phyloP scores from a whole-genome alignment of 23 tunicate species.

The Halocynthia roretzi region DNA sequence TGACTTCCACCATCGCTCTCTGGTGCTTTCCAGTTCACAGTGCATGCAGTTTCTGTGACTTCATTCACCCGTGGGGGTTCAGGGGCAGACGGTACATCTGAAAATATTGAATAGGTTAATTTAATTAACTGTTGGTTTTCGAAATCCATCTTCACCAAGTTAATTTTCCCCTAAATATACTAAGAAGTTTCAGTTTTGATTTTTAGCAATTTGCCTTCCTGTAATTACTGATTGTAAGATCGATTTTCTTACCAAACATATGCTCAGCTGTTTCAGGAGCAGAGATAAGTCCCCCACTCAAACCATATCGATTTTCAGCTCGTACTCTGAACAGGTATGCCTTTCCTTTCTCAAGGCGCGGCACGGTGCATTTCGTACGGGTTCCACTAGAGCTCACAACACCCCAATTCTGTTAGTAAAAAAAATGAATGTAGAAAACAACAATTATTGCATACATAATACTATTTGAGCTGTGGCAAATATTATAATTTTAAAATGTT shows the following conservation, averaged over 20 bases:
- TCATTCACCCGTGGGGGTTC: slow-evolving; percentile 38
- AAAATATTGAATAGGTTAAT: neutral
- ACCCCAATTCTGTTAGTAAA: slow-evolving; percentile 21
- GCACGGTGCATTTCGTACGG: slow-evolving; percentile 68
- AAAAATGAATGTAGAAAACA: neutral
- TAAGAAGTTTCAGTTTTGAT: no score
- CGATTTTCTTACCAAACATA: slow-evolving; percentile 27
- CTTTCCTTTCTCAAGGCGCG: slow-evolving; percentile 64
- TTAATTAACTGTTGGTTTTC: no score
- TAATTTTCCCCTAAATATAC: no score
- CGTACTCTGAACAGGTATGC: slow-evolving; percentile 82
- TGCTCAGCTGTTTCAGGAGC: slow-evolving; percentile 82
- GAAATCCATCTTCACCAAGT: no score
- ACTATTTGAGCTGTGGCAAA: no score
- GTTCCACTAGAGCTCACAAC: slow-evolving; percentile 69
- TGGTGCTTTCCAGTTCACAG: slow-evolving; percentile 79
- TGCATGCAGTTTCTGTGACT: slow-evolving; percentile 67
- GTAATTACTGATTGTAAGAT: neutral
- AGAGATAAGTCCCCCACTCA: slow-evolving; percentile 71
- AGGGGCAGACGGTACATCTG: slow-evolving; percentile 65
- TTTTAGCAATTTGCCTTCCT: no score
- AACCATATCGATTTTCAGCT: slow-evolving; percentile 87
- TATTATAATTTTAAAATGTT: no score
- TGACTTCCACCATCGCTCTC: slow-evolving; percentile 72
- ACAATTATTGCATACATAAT: no score